Conservation (phyloP, 2,888 invertebrate species). For the Nomada fucata region DNA sequence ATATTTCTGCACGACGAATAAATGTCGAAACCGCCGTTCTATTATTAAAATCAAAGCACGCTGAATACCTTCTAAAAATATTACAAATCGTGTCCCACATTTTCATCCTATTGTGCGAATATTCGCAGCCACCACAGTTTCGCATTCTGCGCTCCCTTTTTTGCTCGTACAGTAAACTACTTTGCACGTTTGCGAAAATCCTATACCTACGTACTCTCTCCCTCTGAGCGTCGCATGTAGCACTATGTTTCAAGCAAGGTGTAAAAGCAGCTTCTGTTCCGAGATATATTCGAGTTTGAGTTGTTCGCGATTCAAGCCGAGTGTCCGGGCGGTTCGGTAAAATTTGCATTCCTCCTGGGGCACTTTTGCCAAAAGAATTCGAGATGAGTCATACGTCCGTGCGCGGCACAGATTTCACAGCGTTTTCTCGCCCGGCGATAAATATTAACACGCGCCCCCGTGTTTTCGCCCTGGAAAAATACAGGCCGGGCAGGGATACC, state of each 20-base stretch:
- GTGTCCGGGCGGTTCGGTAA: conserved; percentile 19
- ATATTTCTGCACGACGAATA: no score
- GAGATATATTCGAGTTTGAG: conserved; percentile 20
- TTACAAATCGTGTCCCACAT: background rate
- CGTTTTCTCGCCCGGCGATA: conserved; percentile 13
- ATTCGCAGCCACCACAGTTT: background rate
- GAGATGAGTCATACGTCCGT: conserved; percentile 24
- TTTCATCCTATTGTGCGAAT: background rate
- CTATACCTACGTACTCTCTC: no score
- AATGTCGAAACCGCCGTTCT: no score
- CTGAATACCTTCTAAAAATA: background rate
- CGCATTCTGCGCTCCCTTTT: background rate
- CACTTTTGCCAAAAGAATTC: conserved; percentile 49
- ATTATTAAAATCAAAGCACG: no score
- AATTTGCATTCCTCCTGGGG: conserved; percentile 47
- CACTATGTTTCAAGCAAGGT: conserved; percentile 1
- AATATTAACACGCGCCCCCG: conserved; percentile 35
- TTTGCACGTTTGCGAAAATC: background rate
- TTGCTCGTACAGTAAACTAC: background rate
- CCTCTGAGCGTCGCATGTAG: background rate
- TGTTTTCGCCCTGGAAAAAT: background rate
- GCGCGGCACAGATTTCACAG: conserved; percentile 22
- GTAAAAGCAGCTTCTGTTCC: conserved; percentile 15
- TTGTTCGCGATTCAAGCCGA: conserved; percentile 29
- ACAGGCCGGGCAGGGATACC: no score